Evolutionary conservation across 2,113 vertebrate species (phyloP).

Genomic region (Eleginops maclovinus): DNA sequence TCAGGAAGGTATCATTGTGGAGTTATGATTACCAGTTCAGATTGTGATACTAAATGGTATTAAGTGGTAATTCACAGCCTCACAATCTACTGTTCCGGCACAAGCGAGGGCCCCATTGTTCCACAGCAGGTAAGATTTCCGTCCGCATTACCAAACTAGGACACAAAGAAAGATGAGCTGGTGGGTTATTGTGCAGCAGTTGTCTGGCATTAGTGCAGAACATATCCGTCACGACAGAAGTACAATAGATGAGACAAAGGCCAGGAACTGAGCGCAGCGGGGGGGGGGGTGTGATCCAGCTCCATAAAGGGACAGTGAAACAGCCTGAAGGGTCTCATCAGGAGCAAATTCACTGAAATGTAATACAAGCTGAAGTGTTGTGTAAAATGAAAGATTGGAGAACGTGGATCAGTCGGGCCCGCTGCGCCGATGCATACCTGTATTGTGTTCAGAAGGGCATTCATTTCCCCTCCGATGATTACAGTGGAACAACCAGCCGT

Average conservation of each 20-base stretch:
- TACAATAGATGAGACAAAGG: conserved; percentile 65
- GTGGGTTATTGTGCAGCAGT: conserved; percentile 53
- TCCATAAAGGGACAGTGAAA: conserved; percentile 56
- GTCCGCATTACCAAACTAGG: conserved; percentile 41
- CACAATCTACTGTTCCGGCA: conserved; percentile 29
- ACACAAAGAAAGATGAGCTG: conserved; percentile 54
- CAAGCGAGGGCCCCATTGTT: conserved; percentile 41
- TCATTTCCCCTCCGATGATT: conserved; percentile 70
- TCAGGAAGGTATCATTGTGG: background rate
- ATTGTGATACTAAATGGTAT: conserved; percentile 28
- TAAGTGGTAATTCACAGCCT: conserved; percentile 28
- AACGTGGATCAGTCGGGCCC: conserved; percentile 62
- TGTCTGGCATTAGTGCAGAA: conserved; percentile 61
- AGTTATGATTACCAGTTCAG: background rate
- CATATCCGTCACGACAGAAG: conserved; percentile 56
- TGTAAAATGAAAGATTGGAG: conserved; percentile 67
- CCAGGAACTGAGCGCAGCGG: conserved; percentile 50
- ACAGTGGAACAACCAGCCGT: conserved; percentile 56
- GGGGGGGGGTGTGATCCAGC: conserved; percentile 50
- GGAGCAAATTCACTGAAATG: conserved; percentile 67
- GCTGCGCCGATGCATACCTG: conserved; percentile 65
- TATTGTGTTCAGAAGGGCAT: conserved; percentile 69
- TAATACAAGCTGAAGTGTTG: conserved; percentile 69
- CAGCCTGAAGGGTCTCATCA: conserved; percentile 72
- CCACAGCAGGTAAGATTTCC: conserved; percentile 19